These are phyloP conservation scores for Zaprionus vittiger DNA, from an alignment of 1,140 invertebrate species.

Conservation along the genomic window DNA sequence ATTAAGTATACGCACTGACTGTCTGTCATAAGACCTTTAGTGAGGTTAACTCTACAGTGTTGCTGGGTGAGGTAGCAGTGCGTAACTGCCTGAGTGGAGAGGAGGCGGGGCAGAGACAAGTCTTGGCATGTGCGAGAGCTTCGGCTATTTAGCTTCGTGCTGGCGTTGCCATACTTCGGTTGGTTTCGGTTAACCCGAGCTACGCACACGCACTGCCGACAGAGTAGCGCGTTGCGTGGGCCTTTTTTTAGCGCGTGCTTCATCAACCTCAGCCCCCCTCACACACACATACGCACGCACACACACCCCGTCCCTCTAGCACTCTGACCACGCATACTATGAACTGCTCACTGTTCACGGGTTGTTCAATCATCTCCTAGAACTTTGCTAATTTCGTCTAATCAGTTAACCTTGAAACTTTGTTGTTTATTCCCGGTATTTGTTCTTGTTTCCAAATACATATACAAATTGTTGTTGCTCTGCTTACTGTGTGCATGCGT, in stretches of 20 bases:
- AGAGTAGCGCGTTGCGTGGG: slow-evolving; percentile 62
- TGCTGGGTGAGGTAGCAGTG: too few relatives aligned
- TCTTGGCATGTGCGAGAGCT: too few relatives aligned
- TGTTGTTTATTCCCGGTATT: slow-evolving; percentile 62
- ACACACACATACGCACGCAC: not conserved
- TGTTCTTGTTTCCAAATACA: slow-evolving; percentile 58
- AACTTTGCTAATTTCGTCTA: slow-evolving; percentile 82
- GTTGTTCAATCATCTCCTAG: slow-evolving; percentile 68
- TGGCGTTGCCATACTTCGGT: not conserved
- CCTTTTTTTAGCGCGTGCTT: slow-evolving; percentile 74
- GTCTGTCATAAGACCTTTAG: too few relatives aligned
- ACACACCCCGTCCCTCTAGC: not conserved
- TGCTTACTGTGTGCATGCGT: slow-evolving; percentile 26
- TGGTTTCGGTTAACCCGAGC: slow-evolving; percentile 2
- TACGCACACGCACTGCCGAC: slow-evolving; percentile 55
- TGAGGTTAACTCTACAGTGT: too few relatives aligned
- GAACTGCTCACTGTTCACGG: not conserved
- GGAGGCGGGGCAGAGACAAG: too few relatives aligned
- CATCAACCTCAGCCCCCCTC: slow-evolving; percentile 35
- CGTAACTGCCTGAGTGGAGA: too few relatives aligned
- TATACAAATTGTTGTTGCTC: slow-evolving; percentile 35
- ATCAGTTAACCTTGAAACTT: slow-evolving; percentile 81
- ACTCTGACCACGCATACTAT: not conserved
- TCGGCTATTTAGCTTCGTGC: not conserved
- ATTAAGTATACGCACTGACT: too few relatives aligned